These are phyloP conservation scores for Bembecia ichneumoniformis DNA, from an alignment of 2,888 invertebrate species.

Conservation along the genomic window DNA sequence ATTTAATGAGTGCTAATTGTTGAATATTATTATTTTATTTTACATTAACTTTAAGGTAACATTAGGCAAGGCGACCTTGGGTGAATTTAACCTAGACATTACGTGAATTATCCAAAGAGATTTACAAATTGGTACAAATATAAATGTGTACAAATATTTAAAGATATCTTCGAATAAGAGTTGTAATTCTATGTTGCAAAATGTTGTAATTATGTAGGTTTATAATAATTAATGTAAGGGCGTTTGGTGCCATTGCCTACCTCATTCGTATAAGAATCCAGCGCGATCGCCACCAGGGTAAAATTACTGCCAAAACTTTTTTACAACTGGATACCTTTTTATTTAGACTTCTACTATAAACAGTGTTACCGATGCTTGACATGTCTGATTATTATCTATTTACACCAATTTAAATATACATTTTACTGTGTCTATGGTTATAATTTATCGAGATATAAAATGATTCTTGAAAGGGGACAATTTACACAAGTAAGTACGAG, in stretches of 20 bases:
- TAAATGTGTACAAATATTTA: constrained; percentile 64
- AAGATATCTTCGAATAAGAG: constrained; percentile 46
- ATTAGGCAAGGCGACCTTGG: constrained; percentile 40
- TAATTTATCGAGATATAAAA: too few species aligned
- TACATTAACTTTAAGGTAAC: constrained; percentile 41
- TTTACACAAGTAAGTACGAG: too few species aligned
- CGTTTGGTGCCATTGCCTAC: constrained; percentile 60
- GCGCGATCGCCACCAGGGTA: constrained; percentile 47
- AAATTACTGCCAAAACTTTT: constrained; percentile 51
- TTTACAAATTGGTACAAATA: constrained; percentile 62
- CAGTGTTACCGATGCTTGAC: too few species aligned
- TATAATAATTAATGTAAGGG: constrained; percentile 56
- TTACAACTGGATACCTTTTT: constrained; percentile 6
- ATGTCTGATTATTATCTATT: not conserved
- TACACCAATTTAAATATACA: not conserved
- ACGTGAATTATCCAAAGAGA: constrained; percentile 66
- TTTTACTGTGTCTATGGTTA: too few species aligned
- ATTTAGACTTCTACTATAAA: too few species aligned
- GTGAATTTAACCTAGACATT: constrained; percentile 23
- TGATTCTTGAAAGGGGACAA: too few species aligned
- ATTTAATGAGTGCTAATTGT: constrained; percentile 54
- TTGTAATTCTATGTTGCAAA: constrained; percentile 58
- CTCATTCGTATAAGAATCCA: constrained; percentile 46
- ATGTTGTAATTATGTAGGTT: constrained; percentile 57
- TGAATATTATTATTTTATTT: constrained; percentile 71